Conservation (phyloP, 2,113 vertebrate genomes). For the Rutilus rutilus region DNA sequence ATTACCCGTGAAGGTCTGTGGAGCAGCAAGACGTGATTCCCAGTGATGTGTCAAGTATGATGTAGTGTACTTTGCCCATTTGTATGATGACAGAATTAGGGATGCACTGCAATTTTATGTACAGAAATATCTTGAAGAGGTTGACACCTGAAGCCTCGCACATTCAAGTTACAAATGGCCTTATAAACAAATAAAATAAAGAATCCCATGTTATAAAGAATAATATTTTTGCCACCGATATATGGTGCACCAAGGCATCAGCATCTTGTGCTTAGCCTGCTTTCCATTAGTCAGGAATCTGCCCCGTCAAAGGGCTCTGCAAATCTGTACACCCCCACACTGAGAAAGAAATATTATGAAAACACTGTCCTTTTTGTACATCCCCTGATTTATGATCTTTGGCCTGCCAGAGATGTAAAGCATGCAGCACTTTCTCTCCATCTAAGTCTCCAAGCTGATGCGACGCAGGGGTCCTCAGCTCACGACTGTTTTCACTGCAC, state of each 20-base stretch:
- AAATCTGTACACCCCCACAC: conserved; percentile 11
- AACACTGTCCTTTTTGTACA: conserved; percentile 45
- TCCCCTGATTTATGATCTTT: conserved; percentile 25
- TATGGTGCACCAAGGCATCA: background rate
- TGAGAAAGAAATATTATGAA: conserved; percentile 40
- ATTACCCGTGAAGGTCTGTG: background rate
- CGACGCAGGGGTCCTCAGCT: conserved; percentile 4
- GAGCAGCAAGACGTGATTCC: background rate
- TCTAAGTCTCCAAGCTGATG: background rate
- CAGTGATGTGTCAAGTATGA: background rate
- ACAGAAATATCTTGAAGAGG: no score
- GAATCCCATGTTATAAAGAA: background rate
- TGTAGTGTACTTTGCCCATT: background rate
- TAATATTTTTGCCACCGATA: background rate
- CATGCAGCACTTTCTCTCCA: background rate
- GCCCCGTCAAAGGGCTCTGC: conserved; percentile 34
- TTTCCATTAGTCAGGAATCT: conserved; percentile 56
- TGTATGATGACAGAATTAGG: background rate
- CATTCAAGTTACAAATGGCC: no score
- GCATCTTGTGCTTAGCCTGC: conserved; percentile 30
- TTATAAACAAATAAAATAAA: no score
- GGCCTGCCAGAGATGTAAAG: background rate
- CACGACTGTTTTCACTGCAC: conserved; percentile 9
- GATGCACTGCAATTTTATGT: background rate
- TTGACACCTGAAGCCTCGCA: no score